Evolutionary conservation across 2,113 vertebrate genomes (phyloP).

Genomic region (Periophthalmus modestus): DNA sequence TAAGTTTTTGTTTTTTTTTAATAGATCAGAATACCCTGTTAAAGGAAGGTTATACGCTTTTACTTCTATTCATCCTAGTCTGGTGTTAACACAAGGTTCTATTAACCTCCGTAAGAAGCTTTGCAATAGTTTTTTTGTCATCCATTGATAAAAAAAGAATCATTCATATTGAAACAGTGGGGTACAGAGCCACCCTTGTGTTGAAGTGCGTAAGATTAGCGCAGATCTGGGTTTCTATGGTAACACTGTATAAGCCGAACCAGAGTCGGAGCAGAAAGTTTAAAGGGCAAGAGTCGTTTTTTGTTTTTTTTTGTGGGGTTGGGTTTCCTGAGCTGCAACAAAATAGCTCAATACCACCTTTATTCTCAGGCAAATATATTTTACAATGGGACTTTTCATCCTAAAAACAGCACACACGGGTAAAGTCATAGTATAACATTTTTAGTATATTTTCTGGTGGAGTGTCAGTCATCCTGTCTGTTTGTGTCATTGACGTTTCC

Average conservation of each 20-base stretch:
- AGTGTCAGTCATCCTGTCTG: not conserved
- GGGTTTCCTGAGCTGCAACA: conserved; percentile 1
- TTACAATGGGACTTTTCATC: not conserved
- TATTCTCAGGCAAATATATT: conserved; percentile 21
- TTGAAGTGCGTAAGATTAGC: conserved; percentile 38
- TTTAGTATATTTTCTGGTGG: too few relatives aligned
- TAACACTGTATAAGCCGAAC: conserved; percentile 15
- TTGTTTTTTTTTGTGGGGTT: conserved; percentile 25
- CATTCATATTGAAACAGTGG: conserved; percentile 12
- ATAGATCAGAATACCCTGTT: not conserved
- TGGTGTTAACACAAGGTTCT: not conserved
- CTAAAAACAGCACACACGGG: too few relatives aligned
- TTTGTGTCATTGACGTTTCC: too few relatives aligned
- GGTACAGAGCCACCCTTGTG: conserved; percentile 13
- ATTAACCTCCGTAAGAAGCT: not conserved
- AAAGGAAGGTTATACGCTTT: not conserved
- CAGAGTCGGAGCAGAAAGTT: conserved; percentile 13
- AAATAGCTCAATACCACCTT: conserved; percentile 39
- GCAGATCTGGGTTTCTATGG: conserved; percentile 45
- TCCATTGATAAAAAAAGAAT: not conserved
- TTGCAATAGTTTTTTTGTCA: conserved; percentile 1
- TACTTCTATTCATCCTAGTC: not conserved
- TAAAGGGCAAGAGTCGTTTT: conserved; percentile 33
- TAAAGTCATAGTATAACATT: too few relatives aligned
- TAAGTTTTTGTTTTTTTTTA: too few relatives aligned